Percentiles rank a stretch among this genome's conserved stretches.
phyloP scores from a whole-genome alignment of 2,113 vertebrate species.

The Eidolon helvum region DNA sequence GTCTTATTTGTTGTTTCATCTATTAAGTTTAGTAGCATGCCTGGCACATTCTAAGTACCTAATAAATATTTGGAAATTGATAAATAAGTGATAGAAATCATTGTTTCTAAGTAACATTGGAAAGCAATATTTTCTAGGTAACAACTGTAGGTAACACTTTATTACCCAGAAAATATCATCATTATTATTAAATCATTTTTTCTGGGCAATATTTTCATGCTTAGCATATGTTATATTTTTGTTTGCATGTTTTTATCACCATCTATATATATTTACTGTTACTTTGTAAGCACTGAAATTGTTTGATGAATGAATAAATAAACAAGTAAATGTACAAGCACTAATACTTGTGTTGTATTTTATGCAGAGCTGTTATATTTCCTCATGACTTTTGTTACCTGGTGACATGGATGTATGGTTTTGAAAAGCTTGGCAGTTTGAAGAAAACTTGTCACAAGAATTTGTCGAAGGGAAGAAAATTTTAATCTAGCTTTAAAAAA shows the following conservation, averaged over 20 bases:
- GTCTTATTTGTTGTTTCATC: not conserved
- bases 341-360: not conserved
- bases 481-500: constrained; percentile 9
- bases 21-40: not conserved
- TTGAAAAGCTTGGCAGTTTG: not conserved
- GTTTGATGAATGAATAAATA: not conserved
- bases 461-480: not conserved
- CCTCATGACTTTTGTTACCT: not conserved
- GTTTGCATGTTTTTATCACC: not conserved
- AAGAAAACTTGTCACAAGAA: not conserved
- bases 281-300: not conserved
- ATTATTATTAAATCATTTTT: not conserved
- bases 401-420: not conserved
- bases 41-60: not conserved
- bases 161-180: not conserved
- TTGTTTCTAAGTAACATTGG: not conserved
- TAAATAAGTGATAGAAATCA: not conserved
- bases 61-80: not conserved
- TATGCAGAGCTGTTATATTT: not conserved
- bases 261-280: not conserved
- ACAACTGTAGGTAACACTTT: not conserved
- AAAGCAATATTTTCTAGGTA: not conserved
- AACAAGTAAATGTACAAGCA: not conserved
- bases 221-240: not conserved
- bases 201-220: not conserved